phyloP scores from a whole-genome alignment of 2,797 vertebrate genomes.

The Periparus ater region DNA sequence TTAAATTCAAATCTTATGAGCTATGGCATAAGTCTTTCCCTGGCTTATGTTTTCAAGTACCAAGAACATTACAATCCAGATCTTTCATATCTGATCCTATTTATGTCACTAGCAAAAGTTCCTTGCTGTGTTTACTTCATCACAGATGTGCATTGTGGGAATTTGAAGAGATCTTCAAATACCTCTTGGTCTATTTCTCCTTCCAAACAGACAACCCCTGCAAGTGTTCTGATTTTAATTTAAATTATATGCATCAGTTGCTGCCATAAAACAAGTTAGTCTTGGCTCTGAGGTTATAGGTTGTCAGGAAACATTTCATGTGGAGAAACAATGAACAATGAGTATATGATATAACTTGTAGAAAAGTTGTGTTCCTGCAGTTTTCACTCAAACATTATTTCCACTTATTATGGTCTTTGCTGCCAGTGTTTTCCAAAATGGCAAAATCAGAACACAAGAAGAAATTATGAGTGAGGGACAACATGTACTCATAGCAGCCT shows the following conservation, averaged over 20 bases:
- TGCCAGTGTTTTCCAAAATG: not conserved
- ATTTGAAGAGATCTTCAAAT: constrained; percentile 27
- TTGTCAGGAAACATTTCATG: constrained; percentile 33
- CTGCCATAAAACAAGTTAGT: constrained; percentile 38
- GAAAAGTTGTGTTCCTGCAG: constrained; percentile 11
- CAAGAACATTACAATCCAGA: not conserved
- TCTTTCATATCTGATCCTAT: not conserved
- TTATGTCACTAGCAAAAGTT: not conserved
- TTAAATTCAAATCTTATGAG: not conserved
- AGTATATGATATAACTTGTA: not conserved
- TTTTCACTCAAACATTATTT: constrained; percentile 15
- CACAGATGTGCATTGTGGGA: not conserved
- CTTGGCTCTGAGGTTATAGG: constrained; percentile 7
- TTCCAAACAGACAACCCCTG: constrained; percentile 7
- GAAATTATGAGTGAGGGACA: not conserved
- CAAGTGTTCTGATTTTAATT: constrained; percentile 39
- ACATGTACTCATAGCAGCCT: not conserved
- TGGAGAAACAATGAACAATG: not conserved
- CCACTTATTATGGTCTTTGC: not conserved
- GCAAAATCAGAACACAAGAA: not conserved
- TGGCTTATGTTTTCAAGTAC: not conserved
- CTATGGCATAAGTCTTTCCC: not conserved
- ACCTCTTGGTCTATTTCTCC: constrained; percentile 10
- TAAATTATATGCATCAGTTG: constrained; percentile 2
- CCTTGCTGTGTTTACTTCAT: constrained; percentile 24